Conservation (phyloP, 2,888 invertebrate genomes). For the Drosophila heteroneura region DNA sequence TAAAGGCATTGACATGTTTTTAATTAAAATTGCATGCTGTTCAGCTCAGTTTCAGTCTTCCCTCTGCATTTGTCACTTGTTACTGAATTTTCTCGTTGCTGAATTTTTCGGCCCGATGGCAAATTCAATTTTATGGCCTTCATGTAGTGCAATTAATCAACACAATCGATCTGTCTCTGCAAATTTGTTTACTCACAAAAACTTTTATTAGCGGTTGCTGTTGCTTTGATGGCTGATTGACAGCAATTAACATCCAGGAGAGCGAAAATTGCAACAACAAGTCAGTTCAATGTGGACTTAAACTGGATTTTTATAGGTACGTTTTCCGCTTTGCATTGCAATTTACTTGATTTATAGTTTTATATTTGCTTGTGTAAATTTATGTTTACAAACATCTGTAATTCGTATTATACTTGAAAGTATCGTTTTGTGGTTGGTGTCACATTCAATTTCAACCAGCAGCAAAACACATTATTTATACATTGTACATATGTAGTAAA, state of each 20-base stretch:
- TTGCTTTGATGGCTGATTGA: conserved; percentile 18
- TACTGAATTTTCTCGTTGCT: neutral
- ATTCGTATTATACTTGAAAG: neutral
- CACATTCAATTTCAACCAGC: neutral
- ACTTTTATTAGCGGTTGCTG: conserved; percentile 12
- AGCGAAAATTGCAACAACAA: neutral
- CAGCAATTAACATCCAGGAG: conserved; percentile 2
- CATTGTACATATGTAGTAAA: conserved; percentile 13
- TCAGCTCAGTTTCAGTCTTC: neutral
- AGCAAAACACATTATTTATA: neutral
- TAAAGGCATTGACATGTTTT: conserved; percentile 6
- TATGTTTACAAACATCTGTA: neutral
- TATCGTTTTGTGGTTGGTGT: neutral
- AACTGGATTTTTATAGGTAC: neutral
- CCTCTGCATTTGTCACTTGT: neutral
- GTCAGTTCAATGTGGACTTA: neutral
- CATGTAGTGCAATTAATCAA: conserved; percentile 1
- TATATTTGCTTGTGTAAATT: neutral
- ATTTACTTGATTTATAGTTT: neutral
- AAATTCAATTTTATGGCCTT: conserved; percentile 5
- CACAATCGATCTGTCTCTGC: neutral
- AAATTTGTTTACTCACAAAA: neutral
- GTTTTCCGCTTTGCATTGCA: neutral
- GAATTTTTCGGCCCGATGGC: neutral
- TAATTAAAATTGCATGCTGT: conserved; percentile 19